Base-by-base conservation (phyloP, 2,113 vertebrate species). In the Erinaceus europaeus region DNA sequence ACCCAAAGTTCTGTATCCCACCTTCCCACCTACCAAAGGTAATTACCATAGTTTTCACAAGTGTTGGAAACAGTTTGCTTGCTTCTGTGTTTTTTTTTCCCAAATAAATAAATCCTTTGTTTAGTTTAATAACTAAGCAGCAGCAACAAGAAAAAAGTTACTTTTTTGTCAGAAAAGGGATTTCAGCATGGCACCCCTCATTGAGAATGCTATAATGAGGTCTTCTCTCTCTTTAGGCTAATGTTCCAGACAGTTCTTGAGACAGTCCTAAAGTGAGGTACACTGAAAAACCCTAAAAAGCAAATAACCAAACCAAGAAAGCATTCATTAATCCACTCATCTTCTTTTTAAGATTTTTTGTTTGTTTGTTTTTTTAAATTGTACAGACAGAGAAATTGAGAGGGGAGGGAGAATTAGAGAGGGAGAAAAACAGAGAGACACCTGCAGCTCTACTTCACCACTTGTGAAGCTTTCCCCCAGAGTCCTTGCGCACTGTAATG, bases 81-180 rank as follows among this genome's bases (percentile, higher is more conserved):
- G n/a, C n/a, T n/a, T n/a, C n/a, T n/a, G n/a, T n/a, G n/a, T n/a
- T n/a, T n/a, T n/a, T n/a, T n/a, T n/a, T n/a, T n/a, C n/a, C n/a
- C n/a, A n/a, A 71, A 38, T 34, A 29, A 4, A 29, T 13, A 12
- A 71, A 48, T 29, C 36, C 34, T 77, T 17, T 44, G 78, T 62
- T 46, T 74, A 40, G 44, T 57, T 72, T 86, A 82, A 61, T 50
- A 77, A 36, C 44, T 48, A 17, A 84, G 34, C 89, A 89, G 71
- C 46, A 82, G 42, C 34, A 42, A 82, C 75, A 74, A 67, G 8
- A 2, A 76, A n/a, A n/a, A n/a, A n/a, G n/a, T n/a, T n/a, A n/a
- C n/a, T n/a, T n/a, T n/a, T n/a, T n/a, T n/a, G n/a, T n/a, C 27
- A 32, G n/a, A 78, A 71, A 84, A 75, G 36, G 36, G 72, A 38